Evolutionary conservation across 2,888 invertebrate species (phyloP).

Genomic region (Yponomeuta plumbellus): DNA sequence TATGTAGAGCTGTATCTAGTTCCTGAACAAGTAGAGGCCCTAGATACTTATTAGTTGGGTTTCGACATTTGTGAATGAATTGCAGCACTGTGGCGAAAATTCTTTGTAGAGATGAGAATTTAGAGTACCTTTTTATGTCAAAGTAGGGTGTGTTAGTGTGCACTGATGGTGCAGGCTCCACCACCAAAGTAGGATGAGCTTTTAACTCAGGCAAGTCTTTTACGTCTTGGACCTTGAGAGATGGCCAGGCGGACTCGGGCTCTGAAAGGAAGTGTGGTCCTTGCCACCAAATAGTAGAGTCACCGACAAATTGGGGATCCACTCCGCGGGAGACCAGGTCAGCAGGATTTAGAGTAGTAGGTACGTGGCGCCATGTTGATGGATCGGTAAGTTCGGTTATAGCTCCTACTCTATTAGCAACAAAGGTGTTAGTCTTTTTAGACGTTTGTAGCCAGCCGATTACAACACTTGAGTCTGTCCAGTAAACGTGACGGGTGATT

Average conservation of each 20-base stretch:
- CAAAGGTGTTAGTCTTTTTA: not conserved
- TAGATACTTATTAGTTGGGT: not conserved
- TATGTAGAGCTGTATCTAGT: not conserved
- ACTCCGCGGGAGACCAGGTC: not conserved
- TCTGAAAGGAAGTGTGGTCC: slow-evolving; percentile 2
- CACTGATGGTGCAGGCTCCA: too few relatives aligned
- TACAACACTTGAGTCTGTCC: slow-evolving; percentile 4
- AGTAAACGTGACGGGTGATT: not conserved
- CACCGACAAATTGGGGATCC: too few relatives aligned
- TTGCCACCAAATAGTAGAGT: slow-evolving; percentile 6
- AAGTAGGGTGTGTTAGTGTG: not conserved
- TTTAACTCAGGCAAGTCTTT: not conserved
- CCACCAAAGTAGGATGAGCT: not conserved
- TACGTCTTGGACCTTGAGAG: not conserved
- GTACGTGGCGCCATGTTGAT: not conserved
- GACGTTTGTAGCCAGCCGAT: not conserved
- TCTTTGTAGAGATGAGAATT: not conserved
- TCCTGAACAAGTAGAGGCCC: not conserved
- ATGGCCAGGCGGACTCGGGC: not conserved
- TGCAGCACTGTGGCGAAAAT: not conserved
- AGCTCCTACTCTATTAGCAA: not conserved
- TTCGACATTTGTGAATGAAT: slow-evolving; percentile 5
- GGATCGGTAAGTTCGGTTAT: not conserved
- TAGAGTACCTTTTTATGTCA: not conserved
- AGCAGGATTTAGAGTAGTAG: not conserved